Evolutionary conservation across 2,113 vertebrate species (phyloP).

Genomic region (Accipiter cooperii): DNA sequence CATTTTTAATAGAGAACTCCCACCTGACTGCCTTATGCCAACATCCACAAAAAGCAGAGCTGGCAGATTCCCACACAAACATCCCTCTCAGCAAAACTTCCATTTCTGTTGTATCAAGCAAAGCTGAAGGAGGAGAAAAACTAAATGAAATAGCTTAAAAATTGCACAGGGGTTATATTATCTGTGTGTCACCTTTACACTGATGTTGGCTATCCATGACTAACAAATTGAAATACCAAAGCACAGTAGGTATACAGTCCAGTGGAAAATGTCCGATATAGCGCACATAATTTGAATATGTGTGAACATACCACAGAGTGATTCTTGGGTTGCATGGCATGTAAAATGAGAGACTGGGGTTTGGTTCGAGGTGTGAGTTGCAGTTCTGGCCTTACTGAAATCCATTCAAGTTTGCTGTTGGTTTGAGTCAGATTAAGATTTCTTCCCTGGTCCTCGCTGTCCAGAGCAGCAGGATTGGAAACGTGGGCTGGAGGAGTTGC

Average conservation of each 20-base stretch:
- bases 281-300: background rate
- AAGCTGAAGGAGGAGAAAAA: background rate
- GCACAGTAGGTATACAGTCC: background rate
- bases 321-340: background rate
- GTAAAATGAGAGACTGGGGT: background rate
- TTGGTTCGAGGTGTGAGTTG: background rate
- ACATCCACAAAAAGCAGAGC: background rate
- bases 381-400: background rate
- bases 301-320: background rate
- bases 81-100: background rate
- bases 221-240: background rate
- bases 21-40: conserved; percentile 8
- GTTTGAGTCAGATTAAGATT: background rate
- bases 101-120: background rate
- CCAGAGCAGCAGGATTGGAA: background rate
- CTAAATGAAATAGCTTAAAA: background rate
- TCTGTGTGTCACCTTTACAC: background rate
- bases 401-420: background rate
- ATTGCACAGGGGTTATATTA: background rate
- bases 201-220: background rate
- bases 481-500: background rate
- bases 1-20: background rate
- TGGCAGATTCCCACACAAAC: background rate
- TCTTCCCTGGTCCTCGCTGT: background rate
- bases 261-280: background rate